phyloP scores from a whole-genome alignment of 2,797 vertebrate genomes.

The Bryconaethiops microstoma region DNA sequence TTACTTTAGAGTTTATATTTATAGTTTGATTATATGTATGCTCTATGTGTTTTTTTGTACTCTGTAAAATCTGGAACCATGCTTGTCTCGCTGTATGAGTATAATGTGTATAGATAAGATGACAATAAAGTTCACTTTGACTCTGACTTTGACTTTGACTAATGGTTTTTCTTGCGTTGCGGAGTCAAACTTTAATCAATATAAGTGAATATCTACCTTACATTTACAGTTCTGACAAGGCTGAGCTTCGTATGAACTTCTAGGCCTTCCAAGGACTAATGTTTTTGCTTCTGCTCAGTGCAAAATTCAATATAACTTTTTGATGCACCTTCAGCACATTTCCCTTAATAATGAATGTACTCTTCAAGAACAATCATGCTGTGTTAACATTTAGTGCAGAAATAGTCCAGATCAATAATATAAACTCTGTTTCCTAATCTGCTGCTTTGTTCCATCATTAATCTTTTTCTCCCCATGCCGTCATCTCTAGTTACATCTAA shows the following conservation, averaged over 20 bases:
- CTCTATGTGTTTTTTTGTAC: too few relatives aligned
- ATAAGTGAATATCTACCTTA: too few relatives aligned
- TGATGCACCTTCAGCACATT: not conserved
- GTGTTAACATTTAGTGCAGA: conserved; percentile 49
- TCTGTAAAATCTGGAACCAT: too few relatives aligned
- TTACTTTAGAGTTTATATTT: too few relatives aligned
- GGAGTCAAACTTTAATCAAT: too few relatives aligned
- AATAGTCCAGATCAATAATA: conserved; percentile 46
- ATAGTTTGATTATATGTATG: too few relatives aligned
- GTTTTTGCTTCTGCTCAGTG: not conserved
- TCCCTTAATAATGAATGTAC: conserved; percentile 12
- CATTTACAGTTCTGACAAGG: too few relatives aligned
- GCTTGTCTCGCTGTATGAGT: too few relatives aligned
- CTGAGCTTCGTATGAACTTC: not conserved
- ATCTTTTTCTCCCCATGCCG: conserved; percentile 50
- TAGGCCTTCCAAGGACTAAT: not conserved
- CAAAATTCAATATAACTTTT: not conserved
- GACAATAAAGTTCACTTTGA: too few relatives aligned
- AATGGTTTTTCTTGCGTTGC: too few relatives aligned
- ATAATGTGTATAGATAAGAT: too few relatives aligned
- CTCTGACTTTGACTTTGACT: too few relatives aligned
- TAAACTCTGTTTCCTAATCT: conserved; percentile 54
- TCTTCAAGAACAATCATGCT: conserved; percentile 51
- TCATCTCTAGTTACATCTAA: conserved; percentile 67
- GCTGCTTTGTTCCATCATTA: conserved; percentile 52